Evolutionary conservation across 2,888 invertebrate species (phyloP), one percentile per base, ranked within the genome.

Genomic region (Lapara coniferarum): DNA sequence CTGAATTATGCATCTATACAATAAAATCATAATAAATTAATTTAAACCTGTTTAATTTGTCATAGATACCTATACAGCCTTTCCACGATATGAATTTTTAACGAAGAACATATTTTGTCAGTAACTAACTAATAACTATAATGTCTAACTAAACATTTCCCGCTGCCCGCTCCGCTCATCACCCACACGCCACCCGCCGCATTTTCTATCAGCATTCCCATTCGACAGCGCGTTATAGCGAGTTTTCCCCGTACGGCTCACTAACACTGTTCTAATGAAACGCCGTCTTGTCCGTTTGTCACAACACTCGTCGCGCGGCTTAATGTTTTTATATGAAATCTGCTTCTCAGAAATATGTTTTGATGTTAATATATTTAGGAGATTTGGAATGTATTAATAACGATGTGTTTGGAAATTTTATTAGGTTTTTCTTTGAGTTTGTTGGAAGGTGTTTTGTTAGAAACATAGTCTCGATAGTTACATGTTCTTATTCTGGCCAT

Each of bases 261-360:
- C 70, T 71, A 66, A 49, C 72, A 71, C 76, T 73, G 69, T 58
- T 73, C 75, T 68, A 74, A 75, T 77, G 81, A 80, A 79, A 77
- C 73, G 72, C 59, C 68, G 71, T 69, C 72, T 68, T 69, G 66
- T 69, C 67, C 67, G 72, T 72, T 53, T 69, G 52, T 14, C 52
- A 19, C 66, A 63, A 69, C 66, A 63, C 53, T 70, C 67, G 49
- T 74, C 73, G 73, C 16, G 19, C 25, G 51, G 59, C 14, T 53
- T 66, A 30, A 66, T 57, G 51, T 56, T 67, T 10, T 67, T 67
- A 44, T 55, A 66, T 52, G 3, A 30, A 10, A 25, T 30, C 37
- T 53, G 16, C 8, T 52, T 66, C 19, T 16, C 16, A 10, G 55
- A 55, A 55, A 19, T 55, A 55, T 55, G 55, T 55, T 55, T 55